Conservation (phyloP, 2,113 vertebrate genomes). For the human (Homo sapiens) region DNA sequence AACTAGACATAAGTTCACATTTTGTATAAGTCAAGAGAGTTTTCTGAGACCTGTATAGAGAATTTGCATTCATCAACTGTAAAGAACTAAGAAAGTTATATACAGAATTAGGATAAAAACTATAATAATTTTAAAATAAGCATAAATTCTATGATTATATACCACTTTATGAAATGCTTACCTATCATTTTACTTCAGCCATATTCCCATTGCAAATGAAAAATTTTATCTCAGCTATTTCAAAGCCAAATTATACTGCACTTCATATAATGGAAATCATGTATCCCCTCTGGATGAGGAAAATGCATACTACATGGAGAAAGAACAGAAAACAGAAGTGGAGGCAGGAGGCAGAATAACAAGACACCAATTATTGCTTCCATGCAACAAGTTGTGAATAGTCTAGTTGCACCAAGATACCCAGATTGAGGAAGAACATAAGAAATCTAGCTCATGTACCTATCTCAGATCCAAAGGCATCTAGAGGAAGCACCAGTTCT, state of each 20-base stretch:
- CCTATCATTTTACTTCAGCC: neutral
- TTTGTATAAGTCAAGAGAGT: slow-evolving; percentile 19
- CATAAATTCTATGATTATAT: neutral
- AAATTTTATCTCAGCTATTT: neutral
- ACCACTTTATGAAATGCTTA: neutral
- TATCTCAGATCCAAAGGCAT: neutral
- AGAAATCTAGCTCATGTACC: neutral
- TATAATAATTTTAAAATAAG: neutral
- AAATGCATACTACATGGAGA: neutral
- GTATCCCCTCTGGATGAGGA: neutral
- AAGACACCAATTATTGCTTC: neutral
- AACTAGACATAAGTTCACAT: neutral
- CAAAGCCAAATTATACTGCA: neutral
- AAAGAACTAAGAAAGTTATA: neutral
- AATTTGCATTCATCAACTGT: neutral
- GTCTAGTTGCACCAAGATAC: neutral
- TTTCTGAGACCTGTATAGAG: slow-evolving; percentile 6
- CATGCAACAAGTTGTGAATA: neutral
- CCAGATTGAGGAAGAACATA: neutral
- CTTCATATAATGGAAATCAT: neutral
- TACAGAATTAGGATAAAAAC: neutral
- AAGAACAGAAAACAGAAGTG: neutral
- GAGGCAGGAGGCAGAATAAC: neutral
- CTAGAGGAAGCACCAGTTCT: neutral
- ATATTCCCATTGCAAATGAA: neutral